A percentile compares a stretch with the other conserved stretches of the same genome.
Evolutionary conservation across 2,797 vertebrate genomes (phyloP).

Genomic region (Muscicapa striata): DNA sequence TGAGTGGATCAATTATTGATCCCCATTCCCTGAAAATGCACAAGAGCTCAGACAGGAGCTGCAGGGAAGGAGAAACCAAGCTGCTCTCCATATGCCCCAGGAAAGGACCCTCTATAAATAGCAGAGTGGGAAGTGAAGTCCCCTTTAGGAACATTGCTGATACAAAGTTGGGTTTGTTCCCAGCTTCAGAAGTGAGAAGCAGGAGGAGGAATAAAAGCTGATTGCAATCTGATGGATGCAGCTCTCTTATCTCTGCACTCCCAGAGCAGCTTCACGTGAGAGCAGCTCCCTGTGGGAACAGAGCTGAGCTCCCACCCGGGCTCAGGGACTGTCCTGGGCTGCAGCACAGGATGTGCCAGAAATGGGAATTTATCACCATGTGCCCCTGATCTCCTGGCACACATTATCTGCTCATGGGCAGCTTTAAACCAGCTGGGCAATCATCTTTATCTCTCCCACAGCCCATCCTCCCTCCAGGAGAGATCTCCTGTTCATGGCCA

Average conservation of each 20-base stretch:
- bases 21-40: neutral
- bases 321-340: too few relatives aligned
- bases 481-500: too few relatives aligned
- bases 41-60: slow-evolving; percentile 39
- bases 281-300: neutral
- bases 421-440: too few relatives aligned
- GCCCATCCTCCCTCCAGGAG: too few relatives aligned
- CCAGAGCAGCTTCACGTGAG: neutral
- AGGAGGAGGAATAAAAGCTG: slow-evolving; percentile 20
- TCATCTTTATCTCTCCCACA: too few relatives aligned
- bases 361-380: too few relatives aligned
- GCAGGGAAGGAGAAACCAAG: neutral
- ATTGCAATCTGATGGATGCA: neutral
- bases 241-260: neutral
- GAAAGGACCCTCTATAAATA: slow-evolving; percentile 26
- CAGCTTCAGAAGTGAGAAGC: slow-evolving; percentile 30
- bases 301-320: neutral
- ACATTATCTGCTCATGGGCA: too few relatives aligned
- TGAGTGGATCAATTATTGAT: neutral
- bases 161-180: slow-evolving; percentile 9
- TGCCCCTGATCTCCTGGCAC: too few relatives aligned
- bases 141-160: slow-evolving; percentile 22
- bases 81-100: slow-evolving; percentile 51
- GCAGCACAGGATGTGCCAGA: too few relatives aligned
- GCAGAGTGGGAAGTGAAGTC: neutral